Percentiles rank a stretch among this genome's conserved stretches.
Evolutionary conservation across 2,888 invertebrate species (phyloP).

Genomic region (Stegophylla sp.): DNA sequence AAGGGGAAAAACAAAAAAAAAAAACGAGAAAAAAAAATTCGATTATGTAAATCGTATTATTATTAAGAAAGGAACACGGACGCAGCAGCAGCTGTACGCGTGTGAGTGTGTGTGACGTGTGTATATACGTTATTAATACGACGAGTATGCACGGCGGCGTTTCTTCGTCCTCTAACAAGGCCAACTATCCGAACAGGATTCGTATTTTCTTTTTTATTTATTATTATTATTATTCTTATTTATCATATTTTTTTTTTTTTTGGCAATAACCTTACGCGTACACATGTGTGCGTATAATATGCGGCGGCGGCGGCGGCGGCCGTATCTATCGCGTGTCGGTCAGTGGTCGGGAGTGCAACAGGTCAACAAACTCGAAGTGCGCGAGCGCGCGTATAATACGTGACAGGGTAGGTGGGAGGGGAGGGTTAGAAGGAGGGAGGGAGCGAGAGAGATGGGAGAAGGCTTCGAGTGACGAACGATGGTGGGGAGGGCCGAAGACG

Average conservation of each 20-base stretch:
- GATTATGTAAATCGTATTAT: constrained; percentile 48
- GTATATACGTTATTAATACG: not conserved
- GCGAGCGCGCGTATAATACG: not conserved
- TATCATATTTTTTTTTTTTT: constrained; percentile 11
- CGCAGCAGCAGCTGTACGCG: not conserved
- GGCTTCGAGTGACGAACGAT: constrained; percentile 11
- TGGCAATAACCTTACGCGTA: constrained; percentile 26
- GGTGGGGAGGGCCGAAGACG: constrained; percentile 14
- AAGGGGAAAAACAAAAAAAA: not conserved
- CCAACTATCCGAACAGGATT: constrained; percentile 52
- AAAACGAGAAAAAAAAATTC: constrained; percentile 15
- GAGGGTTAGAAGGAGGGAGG: not conserved
- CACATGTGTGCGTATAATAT: not conserved
- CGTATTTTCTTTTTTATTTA: constrained; percentile 16
- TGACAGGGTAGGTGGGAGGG: too few species aligned
- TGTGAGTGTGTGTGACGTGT: not conserved
- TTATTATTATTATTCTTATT: constrained; percentile 12
- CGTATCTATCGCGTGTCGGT: constrained; percentile 33
- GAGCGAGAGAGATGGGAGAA: constrained; percentile 20
- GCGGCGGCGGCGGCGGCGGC: not conserved
- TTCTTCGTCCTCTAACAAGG: constrained; percentile 57
- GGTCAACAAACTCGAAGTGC: constrained; percentile 54
- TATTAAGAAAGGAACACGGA: constrained; percentile 16
- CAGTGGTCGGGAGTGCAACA: constrained; percentile 52
- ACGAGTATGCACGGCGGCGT: not conserved